A percentile compares a stretch with the other conserved stretches of the same genome.
Conservation (phyloP, 2,888 invertebrate genomes). For the Seira sanloemensis region DNA sequence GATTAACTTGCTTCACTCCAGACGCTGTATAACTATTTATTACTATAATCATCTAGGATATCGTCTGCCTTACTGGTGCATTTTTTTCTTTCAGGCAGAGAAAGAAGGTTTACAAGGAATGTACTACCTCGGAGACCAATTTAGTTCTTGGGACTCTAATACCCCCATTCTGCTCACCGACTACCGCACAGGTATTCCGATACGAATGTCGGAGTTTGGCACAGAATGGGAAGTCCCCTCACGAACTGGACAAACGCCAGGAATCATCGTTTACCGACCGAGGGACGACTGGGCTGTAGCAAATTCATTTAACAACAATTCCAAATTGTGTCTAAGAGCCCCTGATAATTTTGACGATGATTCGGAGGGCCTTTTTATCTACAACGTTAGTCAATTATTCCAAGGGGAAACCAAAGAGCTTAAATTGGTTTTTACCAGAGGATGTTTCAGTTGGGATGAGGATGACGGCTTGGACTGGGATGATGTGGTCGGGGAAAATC, state of each 20-base stretch:
- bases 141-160: slow-evolving; percentile 61
- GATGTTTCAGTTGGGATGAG: slow-evolving; percentile 59
- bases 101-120: slow-evolving; percentile 45
- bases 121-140: slow-evolving; percentile 62
- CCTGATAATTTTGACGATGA: slow-evolving; percentile 51
- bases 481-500: slow-evolving; percentile 52
- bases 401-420: slow-evolving; percentile 12
- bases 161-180: slow-evolving; percentile 56
- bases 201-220: slow-evolving; percentile 44
- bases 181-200: slow-evolving; percentile 57
- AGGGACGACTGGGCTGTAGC: slow-evolving; percentile 61
- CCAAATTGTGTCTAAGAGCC: slow-evolving; percentile 58
- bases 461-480: slow-evolving; percentile 45
- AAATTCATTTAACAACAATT: slow-evolving; percentile 26
- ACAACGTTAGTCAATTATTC: slow-evolving; percentile 50
- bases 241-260: slow-evolving; percentile 36
- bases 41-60: background rate
- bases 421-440: slow-evolving; percentile 41
- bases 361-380: slow-evolving; percentile 57
- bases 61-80: background rate
- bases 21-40: slow-evolving; percentile 26
- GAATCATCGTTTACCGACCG: slow-evolving; percentile 57
- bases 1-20: slow-evolving; percentile 57
- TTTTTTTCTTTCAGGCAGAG: slow-evolving; percentile 25
- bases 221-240: slow-evolving; percentile 45